Evolutionary conservation across 2,888 invertebrate species (phyloP).

Genomic region (Tanypteryx hageni): DNA sequence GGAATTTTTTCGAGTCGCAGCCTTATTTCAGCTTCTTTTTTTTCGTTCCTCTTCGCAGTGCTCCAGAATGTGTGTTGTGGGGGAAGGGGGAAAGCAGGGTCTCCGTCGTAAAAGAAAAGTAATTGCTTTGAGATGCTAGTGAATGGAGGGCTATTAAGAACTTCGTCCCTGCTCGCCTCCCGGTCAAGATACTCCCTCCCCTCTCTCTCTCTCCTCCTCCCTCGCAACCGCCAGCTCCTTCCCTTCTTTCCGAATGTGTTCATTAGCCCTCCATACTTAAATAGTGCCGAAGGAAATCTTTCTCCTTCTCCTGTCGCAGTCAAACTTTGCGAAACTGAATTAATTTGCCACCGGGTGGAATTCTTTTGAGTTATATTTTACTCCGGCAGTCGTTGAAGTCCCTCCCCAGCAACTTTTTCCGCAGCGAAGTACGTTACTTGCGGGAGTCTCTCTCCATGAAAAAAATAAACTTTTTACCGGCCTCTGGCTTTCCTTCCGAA

Average conservation of each 20-base stretch:
- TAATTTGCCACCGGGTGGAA: conserved; percentile 3
- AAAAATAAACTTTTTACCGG: neutral
- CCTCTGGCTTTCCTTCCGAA: too few species aligned
- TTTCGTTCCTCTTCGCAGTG: too few species aligned
- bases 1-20: too few species aligned
- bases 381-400: neutral
- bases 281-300: conserved; percentile 52
- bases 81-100: neutral
- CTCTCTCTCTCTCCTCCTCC: neutral
- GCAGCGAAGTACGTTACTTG: neutral
- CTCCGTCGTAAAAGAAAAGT: conserved; percentile 53
- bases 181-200: conserved; percentile 40
- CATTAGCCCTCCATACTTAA: conserved; percentile 55
- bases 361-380: neutral
- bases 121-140: conserved; percentile 52
- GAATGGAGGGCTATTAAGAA: conserved; percentile 55
- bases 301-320: conserved; percentile 38
- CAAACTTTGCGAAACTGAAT: conserved; percentile 53
- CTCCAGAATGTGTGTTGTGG: neutral
- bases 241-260: conserved; percentile 46
- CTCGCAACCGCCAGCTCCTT: neutral
- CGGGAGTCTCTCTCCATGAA: neutral
- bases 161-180: conserved; percentile 26
- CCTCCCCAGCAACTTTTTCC: too few species aligned
- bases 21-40: too few species aligned